phyloP scores from a whole-genome alignment of 1,140 invertebrate genomes.

The Octopus sinensis region DNA sequence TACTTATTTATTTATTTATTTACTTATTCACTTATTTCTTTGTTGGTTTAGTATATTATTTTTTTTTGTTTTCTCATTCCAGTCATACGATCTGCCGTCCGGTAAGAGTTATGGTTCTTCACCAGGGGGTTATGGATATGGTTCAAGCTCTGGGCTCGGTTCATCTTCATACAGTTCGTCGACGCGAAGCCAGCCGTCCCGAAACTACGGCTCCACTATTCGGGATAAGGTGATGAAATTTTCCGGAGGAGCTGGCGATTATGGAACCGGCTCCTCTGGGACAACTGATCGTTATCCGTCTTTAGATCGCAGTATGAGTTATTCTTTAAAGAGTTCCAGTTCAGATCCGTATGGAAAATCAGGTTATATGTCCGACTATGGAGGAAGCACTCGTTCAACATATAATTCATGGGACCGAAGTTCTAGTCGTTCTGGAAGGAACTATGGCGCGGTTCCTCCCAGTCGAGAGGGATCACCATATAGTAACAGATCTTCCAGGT shows the following conservation, averaged over 20 bases:
- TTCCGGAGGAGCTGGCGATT: not conserved
- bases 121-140: not conserved
- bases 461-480: conserved; percentile 48
- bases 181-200: not conserved
- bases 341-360: conserved; percentile 39
- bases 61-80: not conserved
- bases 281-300: not conserved
- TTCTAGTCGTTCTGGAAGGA: conserved; percentile 39
- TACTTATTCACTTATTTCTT: not conserved
- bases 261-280: not conserved
- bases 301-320: conserved; percentile 1
- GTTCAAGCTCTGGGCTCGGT: conserved; percentile 7
- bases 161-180: conserved; percentile 11
- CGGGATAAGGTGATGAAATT: conserved; percentile 8
- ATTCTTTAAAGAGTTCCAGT: not conserved
- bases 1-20: not conserved
- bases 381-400: conserved; percentile 41
- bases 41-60: not conserved
- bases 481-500: conserved; percentile 39
- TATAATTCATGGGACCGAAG: conserved; percentile 46
- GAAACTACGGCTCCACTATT: not conserved
- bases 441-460: conserved; percentile 34
- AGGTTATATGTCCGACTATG: conserved; percentile 52
- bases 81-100: conserved; percentile 5
- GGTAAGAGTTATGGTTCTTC: conserved; percentile 8